A percentile compares a stretch with the other conserved stretches of the same genome.
Evolutionary conservation across 23 tunicate species (phyloP).

Genomic region (Trididemnum nubilum): DNA sequence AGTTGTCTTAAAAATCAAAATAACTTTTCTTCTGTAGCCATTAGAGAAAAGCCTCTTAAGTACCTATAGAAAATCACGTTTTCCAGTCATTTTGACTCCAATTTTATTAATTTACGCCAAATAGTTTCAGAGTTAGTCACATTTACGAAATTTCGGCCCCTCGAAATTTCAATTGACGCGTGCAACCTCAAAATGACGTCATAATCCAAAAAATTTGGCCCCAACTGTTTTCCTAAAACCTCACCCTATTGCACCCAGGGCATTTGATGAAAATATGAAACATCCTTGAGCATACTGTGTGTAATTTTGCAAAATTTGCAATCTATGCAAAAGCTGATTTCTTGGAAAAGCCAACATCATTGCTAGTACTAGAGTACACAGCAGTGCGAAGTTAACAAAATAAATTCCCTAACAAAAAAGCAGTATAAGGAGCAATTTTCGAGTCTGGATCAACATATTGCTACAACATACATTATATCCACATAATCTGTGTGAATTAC

Average conservation of each 20-base stretch:
- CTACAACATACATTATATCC: too few species aligned
- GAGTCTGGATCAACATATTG: too few species aligned
- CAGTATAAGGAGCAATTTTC: too few species aligned
- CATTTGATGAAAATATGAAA: background rate
- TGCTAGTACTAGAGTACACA: too few species aligned
- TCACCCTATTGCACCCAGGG: background rate
- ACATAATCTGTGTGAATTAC: too few species aligned
- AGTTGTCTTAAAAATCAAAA: background rate
- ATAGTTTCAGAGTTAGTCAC: background rate
- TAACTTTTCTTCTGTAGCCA: background rate
- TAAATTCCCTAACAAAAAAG: too few species aligned
- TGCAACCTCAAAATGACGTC: conserved; percentile 16
- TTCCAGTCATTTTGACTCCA: background rate
- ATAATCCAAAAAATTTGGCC: background rate
- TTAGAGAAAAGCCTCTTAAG: background rate
- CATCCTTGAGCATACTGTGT: background rate
- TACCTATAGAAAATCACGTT: background rate
- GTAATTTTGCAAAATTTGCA: too few species aligned
- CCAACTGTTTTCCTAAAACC: background rate
- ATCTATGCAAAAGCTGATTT: too few species aligned
- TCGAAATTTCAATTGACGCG: conserved; percentile 13
- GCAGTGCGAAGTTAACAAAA: too few species aligned
- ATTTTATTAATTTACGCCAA: background rate
- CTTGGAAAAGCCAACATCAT: too few species aligned
- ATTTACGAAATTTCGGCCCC: conserved; percentile 10